Evolutionary conservation across 1,140 invertebrate genomes (phyloP).

Genomic region (Micrasema longulum): DNA sequence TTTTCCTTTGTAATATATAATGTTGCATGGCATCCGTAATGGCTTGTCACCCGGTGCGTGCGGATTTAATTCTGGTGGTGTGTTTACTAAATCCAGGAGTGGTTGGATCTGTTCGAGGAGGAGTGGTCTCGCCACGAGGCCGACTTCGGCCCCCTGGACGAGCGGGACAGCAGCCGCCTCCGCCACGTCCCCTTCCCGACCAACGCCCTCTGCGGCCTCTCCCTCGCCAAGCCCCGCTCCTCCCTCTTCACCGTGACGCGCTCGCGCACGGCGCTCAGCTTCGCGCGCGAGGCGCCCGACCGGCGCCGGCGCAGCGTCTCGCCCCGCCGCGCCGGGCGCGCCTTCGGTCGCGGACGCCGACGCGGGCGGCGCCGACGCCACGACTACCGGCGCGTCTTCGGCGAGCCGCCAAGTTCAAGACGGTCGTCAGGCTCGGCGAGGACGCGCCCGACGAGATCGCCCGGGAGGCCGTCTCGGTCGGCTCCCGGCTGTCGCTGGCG

Average conservation of each 20-base stretch:
- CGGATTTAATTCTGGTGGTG: too few relatives aligned
- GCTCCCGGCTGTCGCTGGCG: too few relatives aligned
- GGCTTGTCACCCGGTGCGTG: too few relatives aligned
- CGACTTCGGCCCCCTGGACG: conserved; percentile 60
- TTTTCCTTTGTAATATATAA: too few relatives aligned
- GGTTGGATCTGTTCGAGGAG: conserved; percentile 60
- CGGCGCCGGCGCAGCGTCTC: conserved; percentile 56
- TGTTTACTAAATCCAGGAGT: conserved; percentile 58
- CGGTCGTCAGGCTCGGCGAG: conserved; percentile 5
- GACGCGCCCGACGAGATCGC: too few relatives aligned
- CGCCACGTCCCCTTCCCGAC: conserved; percentile 65
- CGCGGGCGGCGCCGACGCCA: conserved; percentile 7
- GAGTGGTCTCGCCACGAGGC: conserved; percentile 68
- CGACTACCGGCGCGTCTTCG: too few relatives aligned
- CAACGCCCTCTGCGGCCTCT: conserved; percentile 66
- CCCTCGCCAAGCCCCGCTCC: conserved; percentile 63
- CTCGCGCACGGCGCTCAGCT: conserved; percentile 65
- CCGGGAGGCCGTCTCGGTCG: too few relatives aligned
- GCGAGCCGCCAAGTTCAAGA: conserved; percentile 14
- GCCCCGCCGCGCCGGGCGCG: conserved; percentile 59
- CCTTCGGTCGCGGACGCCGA: conserved; percentile 56
- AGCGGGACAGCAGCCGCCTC: conserved; percentile 61
- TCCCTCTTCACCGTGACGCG: conserved; percentile 69
- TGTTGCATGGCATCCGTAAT: too few relatives aligned
- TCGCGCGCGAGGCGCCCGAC: conserved; percentile 55